Evolutionary conservation across 2,888 invertebrate genomes (phyloP), one percentile per base, ranked within the genome.

Genomic region (Rhorus exstirpatorius): DNA sequence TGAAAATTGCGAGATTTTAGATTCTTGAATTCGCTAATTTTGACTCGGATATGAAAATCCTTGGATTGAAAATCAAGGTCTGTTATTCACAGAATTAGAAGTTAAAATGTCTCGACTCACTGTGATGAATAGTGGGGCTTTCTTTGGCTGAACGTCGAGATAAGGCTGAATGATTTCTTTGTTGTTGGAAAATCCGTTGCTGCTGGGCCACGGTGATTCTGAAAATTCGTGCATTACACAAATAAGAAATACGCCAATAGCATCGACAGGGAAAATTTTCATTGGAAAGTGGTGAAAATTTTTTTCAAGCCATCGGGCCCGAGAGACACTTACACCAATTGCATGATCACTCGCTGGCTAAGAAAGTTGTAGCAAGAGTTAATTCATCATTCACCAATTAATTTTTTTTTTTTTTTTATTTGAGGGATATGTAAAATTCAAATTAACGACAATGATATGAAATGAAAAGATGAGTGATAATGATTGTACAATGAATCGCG

Each of bases 61-160:
- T 31, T 21, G 8, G 31, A 31, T 44, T 44, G 14, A 12, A 44
- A n/a, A n/a, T n/a, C n/a, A n/a, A n/a, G n/a, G n/a, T n/a, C 21
- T 8, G 12, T 19, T 53, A 26, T 1, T n/a, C 31, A 7, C 46
- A 63, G 70, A 79, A 38, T 38, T 10, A 24, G 46, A 46, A 31
- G 44, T 60, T 7, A 1, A 38, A 3, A 46, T 8, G 2, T 17
- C 8, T 70, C 35, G 10, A 89, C 93, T 94, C 93, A 96, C 96
- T 92, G 96, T 96, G 87, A 96, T 96, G 90, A 96, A 96, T 84
- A 95, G 91, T 83, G 96, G 96, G 82, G 95, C 94, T 89, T 95
- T 94, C 88, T 94, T 94, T 86, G 94, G 94, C 87, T 93, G 94
- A 87, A 92, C 87, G 53, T 92, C 93, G 65, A 91, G 88, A 67